These are phyloP conservation scores for Hestina assimilis DNA, from an alignment of 1,140 invertebrate genomes.

Conservation along the genomic window DNA sequence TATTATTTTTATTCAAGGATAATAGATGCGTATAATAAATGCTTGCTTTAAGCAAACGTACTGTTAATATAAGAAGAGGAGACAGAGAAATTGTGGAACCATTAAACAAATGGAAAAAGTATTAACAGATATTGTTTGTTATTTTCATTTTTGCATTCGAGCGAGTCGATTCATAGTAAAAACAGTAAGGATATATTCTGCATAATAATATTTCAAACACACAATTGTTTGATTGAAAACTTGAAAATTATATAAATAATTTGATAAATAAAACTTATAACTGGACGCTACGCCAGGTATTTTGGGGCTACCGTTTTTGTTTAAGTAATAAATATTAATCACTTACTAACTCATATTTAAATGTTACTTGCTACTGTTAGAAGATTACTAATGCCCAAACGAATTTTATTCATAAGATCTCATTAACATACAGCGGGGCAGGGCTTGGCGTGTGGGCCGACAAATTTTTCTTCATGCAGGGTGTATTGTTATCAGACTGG, in stretches of 20 bases:
- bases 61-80: no score
- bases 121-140: no score
- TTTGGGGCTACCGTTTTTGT: conserved; percentile 37
- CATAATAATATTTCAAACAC: no score
- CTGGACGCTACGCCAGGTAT: conserved; percentile 30
- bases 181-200: no score
- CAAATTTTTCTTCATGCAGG: conserved; percentile 32
- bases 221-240: neutral
- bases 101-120: no score
- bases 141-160: no score
- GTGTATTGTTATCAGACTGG: conserved; percentile 28
- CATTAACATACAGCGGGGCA: conserved; percentile 53
- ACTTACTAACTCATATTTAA: conserved; percentile 63
- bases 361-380: conserved; percentile 67
- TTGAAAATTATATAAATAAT: conserved; percentile 18
- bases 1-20: no score
- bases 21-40: no score
- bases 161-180: no score
- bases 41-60: no score
- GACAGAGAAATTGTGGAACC: no score
- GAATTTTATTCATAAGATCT: conserved; percentile 54
- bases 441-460: conserved; percentile 37
- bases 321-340: conserved; percentile 70
- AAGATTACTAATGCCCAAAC: conserved; percentile 48
- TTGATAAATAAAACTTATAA: conserved; percentile 47